Evolutionary conservation across 2,797 vertebrate genomes (phyloP), one percentile per base, ranked within the genome.

Genomic region (Eospalax fontanierii): DNA sequence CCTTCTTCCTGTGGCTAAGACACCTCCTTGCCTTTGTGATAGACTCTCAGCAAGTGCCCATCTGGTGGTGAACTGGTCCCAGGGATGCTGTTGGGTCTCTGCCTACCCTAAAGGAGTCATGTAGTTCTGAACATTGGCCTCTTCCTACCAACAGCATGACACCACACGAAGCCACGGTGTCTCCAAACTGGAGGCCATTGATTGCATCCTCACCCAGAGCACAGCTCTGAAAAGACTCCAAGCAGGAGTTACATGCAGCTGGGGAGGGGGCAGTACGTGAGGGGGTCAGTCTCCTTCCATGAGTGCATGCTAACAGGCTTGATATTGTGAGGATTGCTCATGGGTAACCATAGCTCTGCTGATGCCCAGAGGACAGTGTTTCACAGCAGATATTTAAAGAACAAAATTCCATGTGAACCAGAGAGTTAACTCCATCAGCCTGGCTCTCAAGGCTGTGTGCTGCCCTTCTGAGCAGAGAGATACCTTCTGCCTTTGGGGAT

Each of bases 381-480:
- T 10, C 28, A 28, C 63, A 26, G 28, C 63, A 68, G 18, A 30
- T n/a, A 5, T 81, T 11, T 33, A 14, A 54, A 35, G 87, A 74
- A 68, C 50, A 21, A 68, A 80, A 30, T 0, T 3, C 24, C 59
- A 0, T 28, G 8, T 21, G 38, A 68, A 26, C 12, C 15, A 8
- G 59, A 26, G 18, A 1, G 0, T 30, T 28, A 0, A 0, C 16
- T 21, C 19, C 24, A 0, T 26, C 61, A 63, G 61, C 61, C 50
- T 54, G 50, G 50, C 61, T 63, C 61, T 24, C 24, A 63, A 63
- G 22, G 61, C 68, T 14, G 61, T 6, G 6, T 6, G 16, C 28
- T 66, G 26, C 8, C 16, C 15, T 8, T 21, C 8, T 8, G 0
- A 26, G 19, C 70, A 12, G 2, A 12, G 2, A 12, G 28, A 12